Evolutionary conservation across 37 sponge, comb jelly and placozoan genomes (phyloP).

Genomic region (Cladorhizidae sp.): DNA sequence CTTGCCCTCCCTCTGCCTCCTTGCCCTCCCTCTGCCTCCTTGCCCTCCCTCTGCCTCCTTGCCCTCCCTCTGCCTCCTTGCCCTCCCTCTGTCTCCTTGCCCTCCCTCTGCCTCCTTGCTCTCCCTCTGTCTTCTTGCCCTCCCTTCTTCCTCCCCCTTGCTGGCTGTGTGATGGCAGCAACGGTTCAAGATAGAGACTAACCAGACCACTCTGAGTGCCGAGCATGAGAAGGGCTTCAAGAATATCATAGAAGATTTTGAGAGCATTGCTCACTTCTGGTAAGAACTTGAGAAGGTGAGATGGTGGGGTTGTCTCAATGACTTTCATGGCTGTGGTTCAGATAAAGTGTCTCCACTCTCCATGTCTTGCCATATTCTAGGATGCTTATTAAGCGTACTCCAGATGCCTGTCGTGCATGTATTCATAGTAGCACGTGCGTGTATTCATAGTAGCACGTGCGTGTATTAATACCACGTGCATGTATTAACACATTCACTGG

Average conservation of each 20-base stretch:
- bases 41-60: background rate
- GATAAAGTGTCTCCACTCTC: too few relatives aligned
- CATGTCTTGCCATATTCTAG: too few relatives aligned
- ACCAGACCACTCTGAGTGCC: constrained; percentile 20
- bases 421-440: too few relatives aligned
- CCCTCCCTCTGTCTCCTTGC: background rate
- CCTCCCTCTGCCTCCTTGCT: too few relatives aligned
- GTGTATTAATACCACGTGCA: too few relatives aligned
- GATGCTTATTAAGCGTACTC: too few relatives aligned
- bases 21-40: background rate
- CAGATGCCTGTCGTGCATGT: too few relatives aligned
- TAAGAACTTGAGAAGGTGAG: too few relatives aligned
- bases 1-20: background rate
- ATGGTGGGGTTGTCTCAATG: too few relatives aligned
- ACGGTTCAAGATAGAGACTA: constrained; percentile 17
- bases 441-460: too few relatives aligned
- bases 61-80: background rate
- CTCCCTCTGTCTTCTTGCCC: background rate
- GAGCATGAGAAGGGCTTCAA: constrained; percentile 38
- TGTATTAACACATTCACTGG: too few relatives aligned
- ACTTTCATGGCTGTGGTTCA: too few relatives aligned
- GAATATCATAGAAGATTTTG: constrained; percentile 43
- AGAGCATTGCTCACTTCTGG: constrained; percentile 38
- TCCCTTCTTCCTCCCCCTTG: background rate
- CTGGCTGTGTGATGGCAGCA: constrained; percentile 1